Base-by-base conservation (phyloP, 2,113 vertebrate genomes). In the Pteruthius melanotis region DNA sequence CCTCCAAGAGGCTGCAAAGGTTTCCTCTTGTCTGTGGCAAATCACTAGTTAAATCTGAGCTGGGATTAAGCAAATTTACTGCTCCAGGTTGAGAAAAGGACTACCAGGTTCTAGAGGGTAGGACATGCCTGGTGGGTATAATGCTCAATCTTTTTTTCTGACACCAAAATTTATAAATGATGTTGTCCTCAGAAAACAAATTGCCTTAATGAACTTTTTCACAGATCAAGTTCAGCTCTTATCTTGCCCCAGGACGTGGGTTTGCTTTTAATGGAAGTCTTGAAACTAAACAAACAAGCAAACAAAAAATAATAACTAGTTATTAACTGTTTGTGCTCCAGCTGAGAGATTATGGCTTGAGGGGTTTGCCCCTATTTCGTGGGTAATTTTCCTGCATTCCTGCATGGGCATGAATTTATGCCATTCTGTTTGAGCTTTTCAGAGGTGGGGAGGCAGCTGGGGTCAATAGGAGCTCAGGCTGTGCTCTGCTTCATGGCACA, bases 401-500 rank as follows among this genome's bases (percentile, higher is more conserved):
- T 77, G 11, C 52, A 37, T 17, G 15, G 50, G 28, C 26, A 69
- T 80, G 63, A 68, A 52, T 79, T 56, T 10, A 30, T 15, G 56
- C 17, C 15, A 31, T 10, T 71, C 6, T 11, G 50, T 47, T 61
- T 33, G 30, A 89, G 31, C 39, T 50, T 74, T 83, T 52, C 9
- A 11, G 83, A 74, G 13, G 5, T 42, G 42, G 15, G 28, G 21
- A 90, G 30, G 27, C 21, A 83, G 35, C 42, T 63, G 35, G 30
- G 47, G 17, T 88, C 50, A 42, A 16, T 3, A 24, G 0, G 6
- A 61, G 28, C 17, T 22, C 9, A 59, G 59, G 11, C 17, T 77
- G 50, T 2, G 3, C 13, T 75, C 39, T 56, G 33, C 31, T 30
- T 75, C 3, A 1, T 0, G 0, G n/a, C 49, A 87, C 49, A 79